Conservation (phyloP, 2,797 vertebrate genomes). For the Acrossocheilus fasciatus region DNA sequence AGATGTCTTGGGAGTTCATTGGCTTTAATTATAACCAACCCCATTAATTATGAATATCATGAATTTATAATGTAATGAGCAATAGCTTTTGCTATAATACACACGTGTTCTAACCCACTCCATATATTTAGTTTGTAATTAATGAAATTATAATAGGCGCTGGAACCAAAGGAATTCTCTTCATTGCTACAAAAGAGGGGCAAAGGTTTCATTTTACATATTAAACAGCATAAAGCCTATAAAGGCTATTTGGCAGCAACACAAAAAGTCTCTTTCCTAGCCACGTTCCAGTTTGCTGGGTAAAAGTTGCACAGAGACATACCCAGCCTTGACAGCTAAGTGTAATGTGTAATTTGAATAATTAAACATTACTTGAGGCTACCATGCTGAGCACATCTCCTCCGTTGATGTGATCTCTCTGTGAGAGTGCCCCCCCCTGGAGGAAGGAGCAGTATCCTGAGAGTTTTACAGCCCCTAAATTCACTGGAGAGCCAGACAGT, state of each 20-base stretch:
- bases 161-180: slow-evolving; percentile 9
- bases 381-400: slow-evolving; percentile 30
- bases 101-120: slow-evolving; percentile 19
- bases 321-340: slow-evolving; percentile 30
- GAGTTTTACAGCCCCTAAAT: slow-evolving; percentile 19
- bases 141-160: neutral
- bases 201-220: slow-evolving; percentile 23
- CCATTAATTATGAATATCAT: slow-evolving; percentile 41
- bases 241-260: slow-evolving; percentile 10
- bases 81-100: slow-evolving; percentile 8
- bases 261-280: slow-evolving; percentile 20
- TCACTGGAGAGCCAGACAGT: neutral
- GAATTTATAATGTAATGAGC: slow-evolving; percentile 29
- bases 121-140: slow-evolving; percentile 10
- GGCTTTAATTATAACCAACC: slow-evolving; percentile 36
- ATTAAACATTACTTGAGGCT: slow-evolving; percentile 42
- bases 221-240: slow-evolving; percentile 14
- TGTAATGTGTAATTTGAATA: slow-evolving; percentile 49
- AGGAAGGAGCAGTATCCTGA: slow-evolving; percentile 13
- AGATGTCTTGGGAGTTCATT: slow-evolving; percentile 29
- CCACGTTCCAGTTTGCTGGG: slow-evolving; percentile 10
- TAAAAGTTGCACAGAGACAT: slow-evolving; percentile 39
- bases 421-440: neutral
- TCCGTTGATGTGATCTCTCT: slow-evolving; percentile 28
- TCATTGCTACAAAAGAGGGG: neutral